Base-by-base conservation (phyloP, 2,888 invertebrate genomes). In the Drosophila kanekoi region DNA sequence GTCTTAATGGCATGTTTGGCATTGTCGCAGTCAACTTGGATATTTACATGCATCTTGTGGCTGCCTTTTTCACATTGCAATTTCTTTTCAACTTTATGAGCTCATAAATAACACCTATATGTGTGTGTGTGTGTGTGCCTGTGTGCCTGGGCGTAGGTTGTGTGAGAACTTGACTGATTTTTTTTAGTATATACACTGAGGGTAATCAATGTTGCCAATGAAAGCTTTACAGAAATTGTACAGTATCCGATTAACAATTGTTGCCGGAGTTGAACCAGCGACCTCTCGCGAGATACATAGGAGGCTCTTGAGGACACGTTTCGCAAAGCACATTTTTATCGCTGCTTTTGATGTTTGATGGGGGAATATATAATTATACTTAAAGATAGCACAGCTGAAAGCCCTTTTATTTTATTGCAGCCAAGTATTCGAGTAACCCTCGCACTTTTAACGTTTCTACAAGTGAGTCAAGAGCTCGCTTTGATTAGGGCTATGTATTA, bases 41-140 rank as follows among this genome's bases (percentile, higher is more conserved):
- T 74, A 74, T 72, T 81, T 80, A 53, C 80, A 67, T 66, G 68
- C 77, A 70, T 56, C 63, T 62, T 51, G 40, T 43, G 35, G 59
- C 61, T 56, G 72, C 80, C 52, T 73, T 66, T 69, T 80, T 80
- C 73, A 63, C 72, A 78, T 72, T 71, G 67, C 86, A 67, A 76
- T 77, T 79, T 79, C 73, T 71, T 71, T 65, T 71, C 63, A 65
- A 72, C 77, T 90, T 89, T 89, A 89, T 89, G 80, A 71, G 58
- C 77, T 75, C 89, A 87, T 90, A 90, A 89, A 89, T 90, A 85
- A 83, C 90, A 86, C 79, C 87, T 79, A 51, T 28, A 35, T 33
- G 33, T 44, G 14, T 20, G 13, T 18, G 32, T 14, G 38, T 14
- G 16, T 9, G n/a, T 13, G 49, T 38, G 52, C 52, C 43, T 53